These are phyloP conservation scores for Hemibagrus guttatus DNA, from an alignment of 2,797 vertebrate species.

Conservation along the genomic window DNA sequence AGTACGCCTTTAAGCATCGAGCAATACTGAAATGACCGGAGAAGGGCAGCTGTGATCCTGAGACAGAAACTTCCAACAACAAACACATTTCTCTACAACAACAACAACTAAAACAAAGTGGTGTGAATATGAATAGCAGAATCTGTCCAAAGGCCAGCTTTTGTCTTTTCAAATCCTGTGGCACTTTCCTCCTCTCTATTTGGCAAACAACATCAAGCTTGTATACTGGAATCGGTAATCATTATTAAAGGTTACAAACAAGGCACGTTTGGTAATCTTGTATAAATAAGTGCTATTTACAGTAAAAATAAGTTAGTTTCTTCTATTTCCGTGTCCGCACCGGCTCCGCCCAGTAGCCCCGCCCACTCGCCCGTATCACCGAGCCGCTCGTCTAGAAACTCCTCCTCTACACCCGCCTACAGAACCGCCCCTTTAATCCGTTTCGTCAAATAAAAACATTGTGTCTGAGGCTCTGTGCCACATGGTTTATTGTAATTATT, in stretches of 20 bases:
- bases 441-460: neutral
- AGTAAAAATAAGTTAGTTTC: slow-evolving; percentile 75
- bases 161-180: slow-evolving; percentile 34
- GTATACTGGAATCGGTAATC: slow-evolving; percentile 52
- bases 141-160: slow-evolving; percentile 23
- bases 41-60: slow-evolving; percentile 45
- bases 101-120: slow-evolving; percentile 15
- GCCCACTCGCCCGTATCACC: neutral
- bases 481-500: neutral
- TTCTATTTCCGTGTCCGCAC: slow-evolving; percentile 48
- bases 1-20: slow-evolving; percentile 18
- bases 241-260: slow-evolving; percentile 62
- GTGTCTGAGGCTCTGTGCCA: no score
- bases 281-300: slow-evolving; percentile 78
- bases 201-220: slow-evolving; percentile 57
- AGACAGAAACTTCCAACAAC: slow-evolving; percentile 35
- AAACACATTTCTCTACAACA: slow-evolving; percentile 14
- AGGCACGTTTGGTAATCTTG: slow-evolving; percentile 75
- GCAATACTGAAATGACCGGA: slow-evolving; percentile 48
- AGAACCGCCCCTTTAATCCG: neutral
- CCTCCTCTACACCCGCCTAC: neutral
- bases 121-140: slow-evolving; percentile 25
- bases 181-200: slow-evolving; percentile 47
- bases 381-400: neutral
- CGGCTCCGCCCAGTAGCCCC: neutral